A percentile compares a stretch with the other conserved stretches of the same genome.
phyloP scores from a whole-genome alignment of 2,888 invertebrate species.

The Archaeoteleia sp. region DNA sequence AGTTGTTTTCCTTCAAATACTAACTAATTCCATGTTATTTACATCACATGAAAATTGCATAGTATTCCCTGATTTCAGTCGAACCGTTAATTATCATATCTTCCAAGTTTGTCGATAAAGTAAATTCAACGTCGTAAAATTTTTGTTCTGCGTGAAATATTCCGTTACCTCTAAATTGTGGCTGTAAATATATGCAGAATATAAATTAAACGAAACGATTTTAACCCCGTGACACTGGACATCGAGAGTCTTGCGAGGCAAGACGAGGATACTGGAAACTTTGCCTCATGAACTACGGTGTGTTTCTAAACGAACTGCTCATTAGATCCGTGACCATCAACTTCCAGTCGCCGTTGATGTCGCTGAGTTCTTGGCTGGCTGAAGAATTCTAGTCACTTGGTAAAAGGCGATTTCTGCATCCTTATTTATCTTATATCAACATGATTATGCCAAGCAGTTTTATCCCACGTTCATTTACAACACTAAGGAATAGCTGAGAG shows the following conservation, averaged over 20 bases:
- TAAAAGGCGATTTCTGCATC: conserved; percentile 13
- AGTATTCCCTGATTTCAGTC: conserved; percentile 1
- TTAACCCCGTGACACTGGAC: conserved; percentile 41
- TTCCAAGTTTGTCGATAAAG: conserved; percentile 9
- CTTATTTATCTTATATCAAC: too few relatives aligned
- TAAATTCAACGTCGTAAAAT: conserved; percentile 16
- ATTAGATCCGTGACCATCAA: conserved; percentile 31
- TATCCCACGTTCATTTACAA: conserved; percentile 19
- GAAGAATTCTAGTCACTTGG: conserved; percentile 10
- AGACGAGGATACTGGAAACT: conserved; percentile 36
- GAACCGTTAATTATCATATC: conserved; percentile 16
- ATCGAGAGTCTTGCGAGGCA: conserved; percentile 23
- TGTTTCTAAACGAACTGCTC: conserved; percentile 7
- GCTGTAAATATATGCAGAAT: conserved; percentile 25
- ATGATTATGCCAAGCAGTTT: conserved; percentile 2
- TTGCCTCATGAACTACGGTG: conserved; percentile 29
- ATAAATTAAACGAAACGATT: conserved; percentile 45
- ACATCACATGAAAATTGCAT: conserved; percentile 5
- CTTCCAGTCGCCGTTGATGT: conserved; percentile 15
- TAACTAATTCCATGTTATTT: neutral
- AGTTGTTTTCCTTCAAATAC: neutral
- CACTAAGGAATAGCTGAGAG: too few relatives aligned
- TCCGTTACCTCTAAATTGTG: conserved; percentile 33
- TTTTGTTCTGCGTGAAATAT: conserved; percentile 21
- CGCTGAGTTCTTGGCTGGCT: neutral